Evolutionary conservation across 2,113 vertebrate genomes (phyloP), one percentile per base, ranked within the genome.

Genomic region (Thryonomys swinderianus): DNA sequence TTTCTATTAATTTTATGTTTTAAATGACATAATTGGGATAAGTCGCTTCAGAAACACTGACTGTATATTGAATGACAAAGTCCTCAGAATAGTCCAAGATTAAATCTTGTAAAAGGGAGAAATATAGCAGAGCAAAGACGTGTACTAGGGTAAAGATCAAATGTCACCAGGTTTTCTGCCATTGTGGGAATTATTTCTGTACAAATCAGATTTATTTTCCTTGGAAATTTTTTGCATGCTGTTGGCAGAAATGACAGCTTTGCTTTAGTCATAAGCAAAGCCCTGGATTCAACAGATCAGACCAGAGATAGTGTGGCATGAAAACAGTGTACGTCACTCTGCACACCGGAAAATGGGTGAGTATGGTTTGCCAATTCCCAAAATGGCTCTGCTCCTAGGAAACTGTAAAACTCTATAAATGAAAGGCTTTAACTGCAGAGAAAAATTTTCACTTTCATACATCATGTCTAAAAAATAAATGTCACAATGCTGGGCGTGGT

Each of bases 1-100:
- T 82, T 95, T 80, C 25, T 57, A 4, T 55, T 71, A 73, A 88
- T 92, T 76, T 88, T 61, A 16, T 85, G 13, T 94, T 94, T 83
- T 59, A 71, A 88, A 17, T 37, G 25, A 11, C 40, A 67, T 27
- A 85, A 27, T 73, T 6, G 76, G 27, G 18, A 0, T 53, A n/a
- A 4, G 6, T 55, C 61, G 25, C 20, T 78, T 67, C 21, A 57
- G 37, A 18, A 40, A 80, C 59, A 86, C n/a, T 23, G 3, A 3
- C 14, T 0, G 1, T 74, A 17, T 18, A 8, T 17, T 76, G 30
- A 78, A 4, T 64, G 66, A 21, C 16, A 91, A 90, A 92, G 76
- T 83, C 25, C 12, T 95, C 30, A 80, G 3, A 37, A 20, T 3
- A 1, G 18, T 48, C 17, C 37, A 23, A 5, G 84, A 0, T 80